These are phyloP conservation scores for Drosophila robusta DNA, from an alignment of 2,888 invertebrate genomes.

Conservation along the genomic window DNA sequence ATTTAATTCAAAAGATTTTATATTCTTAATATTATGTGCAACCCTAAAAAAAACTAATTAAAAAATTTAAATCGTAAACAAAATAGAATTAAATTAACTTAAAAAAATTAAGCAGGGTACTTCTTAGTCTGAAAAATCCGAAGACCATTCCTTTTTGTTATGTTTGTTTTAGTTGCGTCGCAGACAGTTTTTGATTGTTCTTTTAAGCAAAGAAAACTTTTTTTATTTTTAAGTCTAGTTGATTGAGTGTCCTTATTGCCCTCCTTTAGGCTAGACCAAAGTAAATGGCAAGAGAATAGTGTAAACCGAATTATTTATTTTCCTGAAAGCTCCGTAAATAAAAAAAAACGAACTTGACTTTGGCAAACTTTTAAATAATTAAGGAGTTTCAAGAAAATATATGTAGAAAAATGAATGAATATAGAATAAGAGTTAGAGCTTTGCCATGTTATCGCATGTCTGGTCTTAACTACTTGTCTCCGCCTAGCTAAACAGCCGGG, in stretches of 20 bases:
- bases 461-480: slow-evolving; percentile 17
- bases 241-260: neutral
- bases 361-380: slow-evolving; percentile 8
- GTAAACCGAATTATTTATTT: slow-evolving; percentile 4
- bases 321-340: neutral
- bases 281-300: neutral
- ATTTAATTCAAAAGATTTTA: too few relatives aligned
- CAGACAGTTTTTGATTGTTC: slow-evolving; percentile 15
- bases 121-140: too few relatives aligned
- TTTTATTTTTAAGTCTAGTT: slow-evolving; percentile 1
- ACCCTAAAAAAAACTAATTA: too few relatives aligned
- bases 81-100: too few relatives aligned
- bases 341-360: neutral
- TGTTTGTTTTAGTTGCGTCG: neutral
- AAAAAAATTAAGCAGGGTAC: neutral
- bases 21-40: too few relatives aligned
- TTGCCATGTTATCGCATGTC: slow-evolving; percentile 6
- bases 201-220: neutral
- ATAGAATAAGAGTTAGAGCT: neutral
- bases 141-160: neutral
- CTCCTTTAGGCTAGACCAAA: neutral
- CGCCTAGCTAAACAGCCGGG: neutral
- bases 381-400: neutral
- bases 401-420: neutral
- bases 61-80: too few relatives aligned